phyloP scores from a whole-genome alignment of 1,140 invertebrate genomes.

The Pissodes strobi region DNA sequence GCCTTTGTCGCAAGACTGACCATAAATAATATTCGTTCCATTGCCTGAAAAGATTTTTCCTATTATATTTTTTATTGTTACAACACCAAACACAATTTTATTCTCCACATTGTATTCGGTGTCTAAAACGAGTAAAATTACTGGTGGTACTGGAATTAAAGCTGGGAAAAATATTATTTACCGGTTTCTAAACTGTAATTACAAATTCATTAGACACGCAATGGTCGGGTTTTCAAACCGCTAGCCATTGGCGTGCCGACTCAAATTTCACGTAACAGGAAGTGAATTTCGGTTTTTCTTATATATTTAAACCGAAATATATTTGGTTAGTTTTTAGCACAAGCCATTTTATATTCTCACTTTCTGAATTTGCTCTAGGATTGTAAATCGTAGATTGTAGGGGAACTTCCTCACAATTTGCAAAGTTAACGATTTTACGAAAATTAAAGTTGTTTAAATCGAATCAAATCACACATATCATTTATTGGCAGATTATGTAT shows the following conservation, averaged over 20 bases:
- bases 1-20: background rate
- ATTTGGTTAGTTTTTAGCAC: too few relatives aligned
- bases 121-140: conserved; percentile 33
- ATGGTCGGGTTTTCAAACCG: conserved; percentile 33
- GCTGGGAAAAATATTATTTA: conserved; percentile 36
- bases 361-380: too few relatives aligned
- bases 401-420: too few relatives aligned
- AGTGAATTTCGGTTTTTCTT: too few relatives aligned
- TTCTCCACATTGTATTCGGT: conserved; percentile 22
- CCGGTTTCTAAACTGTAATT: conserved; percentile 35
- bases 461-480: too few relatives aligned
- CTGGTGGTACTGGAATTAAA: conserved; percentile 26
- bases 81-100: conserved; percentile 14
- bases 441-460: too few relatives aligned
- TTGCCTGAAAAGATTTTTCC: conserved; percentile 12
- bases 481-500: too few relatives aligned
- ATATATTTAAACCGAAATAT: too few relatives aligned
- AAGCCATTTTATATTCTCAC: too few relatives aligned
- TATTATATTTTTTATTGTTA: conserved; percentile 12
- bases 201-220: conserved; percentile 36
- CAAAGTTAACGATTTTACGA: too few relatives aligned
- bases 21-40: conserved; percentile 10
- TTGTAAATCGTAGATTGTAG: too few relatives aligned
- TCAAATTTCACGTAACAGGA: conserved; percentile 10
- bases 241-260: too few relatives aligned